These are phyloP conservation scores for Penaeus vannamei DNA, from an alignment of 1,140 invertebrate genomes.

Conservation along the genomic window DNA sequence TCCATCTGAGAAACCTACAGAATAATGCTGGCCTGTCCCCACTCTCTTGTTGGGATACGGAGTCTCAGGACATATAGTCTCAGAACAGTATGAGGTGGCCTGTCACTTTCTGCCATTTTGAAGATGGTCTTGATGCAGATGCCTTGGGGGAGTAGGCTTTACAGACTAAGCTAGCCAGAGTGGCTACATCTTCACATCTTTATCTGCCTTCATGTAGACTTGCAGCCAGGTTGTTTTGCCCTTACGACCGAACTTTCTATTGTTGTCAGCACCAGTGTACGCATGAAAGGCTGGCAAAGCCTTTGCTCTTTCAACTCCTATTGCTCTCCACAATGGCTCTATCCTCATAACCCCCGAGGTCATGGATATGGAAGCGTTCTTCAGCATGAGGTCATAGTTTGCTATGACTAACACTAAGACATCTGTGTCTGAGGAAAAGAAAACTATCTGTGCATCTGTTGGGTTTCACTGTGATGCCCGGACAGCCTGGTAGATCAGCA, in stretches of 20 bases:
- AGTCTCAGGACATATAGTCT: constrained; percentile 52
- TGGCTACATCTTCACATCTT: constrained; percentile 27
- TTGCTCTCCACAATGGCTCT: constrained; percentile 27
- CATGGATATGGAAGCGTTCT: constrained; percentile 27
- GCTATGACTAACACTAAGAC: constrained; percentile 59
- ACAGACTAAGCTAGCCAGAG: constrained; percentile 42
- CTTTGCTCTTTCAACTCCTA: constrained; percentile 48
- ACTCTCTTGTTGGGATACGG: constrained; percentile 50
- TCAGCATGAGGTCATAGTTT: constrained; percentile 54
- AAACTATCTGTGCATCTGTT: constrained; percentile 31
- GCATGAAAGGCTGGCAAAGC: constrained; percentile 51
- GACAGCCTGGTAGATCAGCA: background rate
- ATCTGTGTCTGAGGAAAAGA: constrained; percentile 59
- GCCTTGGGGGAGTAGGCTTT: constrained; percentile 10
- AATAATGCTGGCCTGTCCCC: constrained; percentile 54
- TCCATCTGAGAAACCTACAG: constrained; percentile 12
- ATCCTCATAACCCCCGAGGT: constrained; percentile 31
- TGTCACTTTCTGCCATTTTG: constrained; percentile 49
- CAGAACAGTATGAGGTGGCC: constrained; percentile 60
- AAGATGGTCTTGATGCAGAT: constrained; percentile 48
- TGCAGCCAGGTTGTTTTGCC: constrained; percentile 51
- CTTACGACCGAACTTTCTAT: constrained; percentile 19
- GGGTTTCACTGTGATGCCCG: constrained; percentile 49
- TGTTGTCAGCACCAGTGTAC: constrained; percentile 52
- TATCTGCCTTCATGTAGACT: constrained; percentile 24